These are phyloP conservation scores for Lithophane semibrunnea DNA, from an alignment of 2,888 invertebrate genomes.

Conservation along the genomic window DNA sequence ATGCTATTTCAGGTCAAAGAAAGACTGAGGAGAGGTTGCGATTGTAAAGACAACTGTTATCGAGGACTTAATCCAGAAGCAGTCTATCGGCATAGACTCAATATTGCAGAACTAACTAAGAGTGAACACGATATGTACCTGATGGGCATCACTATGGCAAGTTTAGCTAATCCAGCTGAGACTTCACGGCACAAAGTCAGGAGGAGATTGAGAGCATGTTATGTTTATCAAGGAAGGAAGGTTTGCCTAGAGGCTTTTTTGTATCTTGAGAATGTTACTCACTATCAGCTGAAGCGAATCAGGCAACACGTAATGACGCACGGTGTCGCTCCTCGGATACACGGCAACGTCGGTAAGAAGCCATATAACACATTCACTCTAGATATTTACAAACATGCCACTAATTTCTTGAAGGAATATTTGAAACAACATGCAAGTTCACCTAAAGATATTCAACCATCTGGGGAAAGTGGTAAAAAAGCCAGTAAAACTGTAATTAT, in stretches of 20 bases:
- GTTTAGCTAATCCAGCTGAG: constrained; percentile 93
- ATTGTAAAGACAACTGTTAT: constrained; percentile 95
- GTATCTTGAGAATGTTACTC: constrained; percentile 95
- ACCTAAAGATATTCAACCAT: constrained; percentile 88
- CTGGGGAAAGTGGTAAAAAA: constrained; percentile 87
- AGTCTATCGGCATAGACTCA: constrained; percentile 94
- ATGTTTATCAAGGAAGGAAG: constrained; percentile 94
- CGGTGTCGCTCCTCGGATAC: constrained; percentile 94
- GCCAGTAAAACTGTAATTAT: constrained; percentile 88
- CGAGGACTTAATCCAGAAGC: constrained; percentile 93
- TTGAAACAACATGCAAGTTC: constrained; percentile 92
- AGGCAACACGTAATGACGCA: constrained; percentile 95
- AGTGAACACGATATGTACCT: constrained; percentile 96
- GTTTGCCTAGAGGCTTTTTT: constrained; percentile 95
- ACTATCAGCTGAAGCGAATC: constrained; percentile 94
- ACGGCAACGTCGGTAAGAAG: constrained; percentile 95
- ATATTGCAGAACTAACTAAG: constrained; percentile 95
- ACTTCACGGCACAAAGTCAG: constrained; percentile 93
- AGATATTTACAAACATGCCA: constrained; percentile 94
- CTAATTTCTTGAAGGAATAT: constrained; percentile 94
- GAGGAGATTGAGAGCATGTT: constrained; percentile 93
- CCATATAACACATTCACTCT: constrained; percentile 95
- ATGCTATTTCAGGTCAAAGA: constrained; percentile 91
- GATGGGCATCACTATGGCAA: constrained; percentile 96
- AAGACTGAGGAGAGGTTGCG: constrained; percentile 93